Evolutionary conservation across 2,888 invertebrate genomes (phyloP), one percentile per base, ranked within the genome.

Genomic region (Acronicta alni): DNA sequence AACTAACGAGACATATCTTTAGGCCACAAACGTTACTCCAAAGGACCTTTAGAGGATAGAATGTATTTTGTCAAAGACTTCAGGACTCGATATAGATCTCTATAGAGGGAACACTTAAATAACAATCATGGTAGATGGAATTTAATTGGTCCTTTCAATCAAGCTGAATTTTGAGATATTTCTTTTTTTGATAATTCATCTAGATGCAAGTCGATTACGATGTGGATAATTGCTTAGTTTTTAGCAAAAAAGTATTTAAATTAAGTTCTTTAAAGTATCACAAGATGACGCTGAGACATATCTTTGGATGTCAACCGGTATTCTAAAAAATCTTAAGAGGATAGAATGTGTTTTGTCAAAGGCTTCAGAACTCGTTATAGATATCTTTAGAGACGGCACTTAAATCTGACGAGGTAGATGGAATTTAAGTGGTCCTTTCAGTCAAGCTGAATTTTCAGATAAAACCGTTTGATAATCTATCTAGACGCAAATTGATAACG

Each of bases 261-360:
- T n/a, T n/a, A n/a, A n/a, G n/a, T n/a, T n/a, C n/a, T n/a, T n/a
- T n/a, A n/a, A n/a, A n/a, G n/a, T n/a, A n/a, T n/a, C n/a, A n/a
- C n/a, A n/a, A n/a, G n/a, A n/a, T n/a, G n/a, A n/a, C n/a, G n/a
- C n/a, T n/a, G n/a, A n/a, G n/a, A n/a, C n/a, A 30, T 26, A 49
- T 55, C 52, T 63, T 63, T 42, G 5, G 20, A 15, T 0, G 38
- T 38, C 15, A 12, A 55, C 18, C 38, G 9, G 30, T 51, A 49
- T 39, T 26, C 12, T 18, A n/a, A 57, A 68, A 48, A 64, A 1
- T 39, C 39, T 69, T 54, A 47, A 41, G 23, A 38, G 14, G 37
- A 48, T 53, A 53, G 17, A 41, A 68, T 49, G 41, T 59, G 38
- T 59, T 57, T 56, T 44, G 49, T 64, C 49, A 59, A 69, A 59